Base-by-base conservation (phyloP, 2,888 invertebrate species). In the Gymnoscelis rufifasciata region DNA sequence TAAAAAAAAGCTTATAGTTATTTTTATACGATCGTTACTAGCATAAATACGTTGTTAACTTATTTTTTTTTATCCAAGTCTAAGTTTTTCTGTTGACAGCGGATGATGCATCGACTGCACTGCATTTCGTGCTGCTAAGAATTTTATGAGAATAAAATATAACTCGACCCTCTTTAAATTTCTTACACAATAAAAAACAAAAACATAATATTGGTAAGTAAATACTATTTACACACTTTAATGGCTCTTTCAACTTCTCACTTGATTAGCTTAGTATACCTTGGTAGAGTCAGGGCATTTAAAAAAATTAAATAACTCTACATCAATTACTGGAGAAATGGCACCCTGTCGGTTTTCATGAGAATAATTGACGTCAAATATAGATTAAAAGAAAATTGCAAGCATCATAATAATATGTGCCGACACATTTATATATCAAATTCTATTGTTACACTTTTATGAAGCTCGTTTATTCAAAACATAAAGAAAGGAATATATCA, bases 401-500 rank as follows among this genome's bases (percentile, higher is more conserved):
- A 19, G 2, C 19, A 19, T n/a, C 19, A 19, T 19, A 19, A 5
- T 3, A 19, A 5, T 19, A 5, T 19, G 19, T 19, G 19, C 3
- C 26, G 7, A 26, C 41, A 39, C 59, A 55, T 57, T 64, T 61
- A 62, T 62, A 43, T 11, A 30, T 24, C 35, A 68, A 59, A 57
- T 59, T 57, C 56, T 62, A 63, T 64, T 62, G 59, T 58, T 51
- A 44, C 52, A 44, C 36, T 56, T 54, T 57, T 57, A 62, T 57
- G 57, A 38, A 58, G 51, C 54, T 54, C 19, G n/a, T n/a, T n/a
- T n/a, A n/a, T n/a, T n/a, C n/a, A n/a, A n/a, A n/a, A n/a, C n/a
- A n/a, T n/a, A n/a, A n/a, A n/a, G n/a, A n/a, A n/a, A 60, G 36
- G 55, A 63, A 68, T 64, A 59, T 51, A 67, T 68, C 59, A 56